Base-by-base conservation (phyloP, 2,888 invertebrate genomes). In the Ischnus inquisitorius region DNA sequence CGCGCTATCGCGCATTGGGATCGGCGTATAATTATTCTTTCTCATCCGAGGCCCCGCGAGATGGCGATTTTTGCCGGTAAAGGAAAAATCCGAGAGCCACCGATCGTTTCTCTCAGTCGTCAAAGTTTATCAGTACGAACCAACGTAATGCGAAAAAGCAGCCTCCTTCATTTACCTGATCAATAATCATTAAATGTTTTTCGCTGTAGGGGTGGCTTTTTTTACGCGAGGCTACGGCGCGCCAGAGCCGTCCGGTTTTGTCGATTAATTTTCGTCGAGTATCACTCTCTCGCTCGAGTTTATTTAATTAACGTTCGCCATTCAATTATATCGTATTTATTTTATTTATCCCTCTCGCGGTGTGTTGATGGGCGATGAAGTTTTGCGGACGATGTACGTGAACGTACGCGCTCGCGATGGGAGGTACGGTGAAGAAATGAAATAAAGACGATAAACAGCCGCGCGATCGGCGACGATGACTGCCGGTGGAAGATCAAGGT, bases 401-500 rank as follows among this genome's bases (percentile, higher is more conserved):
- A n/a, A 79, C 12, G 48, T 57, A 72, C 71, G 77, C 65, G 71
- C 46, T 51, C 81, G 34, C 41, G 19, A 65, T 68, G 77, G 82
- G 82, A 67, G 77, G 78, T 82, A 78, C 28, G 48, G 39, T 68
- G 65, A 75, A 81, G 65, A 76, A 65, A 69, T 57, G 68, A 84
- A 81, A 84, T 78, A 51, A 84, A 81, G 75, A 84, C 79, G 72
- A 79, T 34, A 25, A 19, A 77, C 34, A 22, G 60, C 28, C 39
- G 57, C 39, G 25, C 60, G 51, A 60, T 34, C 43, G 74, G 84
- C 81, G 81, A 84, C 62, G 84, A 84, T 84, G 84, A 84, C 84
- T 78, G 54, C 54, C 84, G 84, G 81, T 84, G 78, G 41, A 79
- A 84, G 78, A 84, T 84, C 84, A 84, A 84, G 84, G 84, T 81